Base-by-base conservation (phyloP, 2,113 vertebrate genomes). In the cattle (Bos taurus) region DNA sequence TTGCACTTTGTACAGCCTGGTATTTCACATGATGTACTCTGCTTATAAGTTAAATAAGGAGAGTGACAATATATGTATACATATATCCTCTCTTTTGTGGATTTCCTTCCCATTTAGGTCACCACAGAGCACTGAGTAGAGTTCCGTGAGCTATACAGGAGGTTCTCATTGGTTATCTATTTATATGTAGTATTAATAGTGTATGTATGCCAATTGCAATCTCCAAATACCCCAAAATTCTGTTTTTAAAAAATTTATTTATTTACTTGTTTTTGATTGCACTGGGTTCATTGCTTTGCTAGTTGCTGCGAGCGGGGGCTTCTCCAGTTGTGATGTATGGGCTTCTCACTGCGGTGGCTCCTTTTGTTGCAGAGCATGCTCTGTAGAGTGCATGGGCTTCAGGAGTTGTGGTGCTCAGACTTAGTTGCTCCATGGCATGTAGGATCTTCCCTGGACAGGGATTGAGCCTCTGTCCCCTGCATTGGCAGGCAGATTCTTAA, bases 281-380 rank as follows among this genome's bases (percentile, higher is more conserved):
- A 13, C 36, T 13, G 36, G 67, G 21, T 25, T 14, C 11, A 0
- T 2, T 14, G 36, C 71, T 43, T 74, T 74, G 71, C 71, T 43
- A 13, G 36, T 0, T 43, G 71, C 36, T 1, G 71, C 2, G 0
- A 40, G 71, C 0, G 5, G 21, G 36, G 11, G n/a, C 71, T 13
- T 40, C 21, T 25, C 36, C 36, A 43, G 71, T 1, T 74, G 36
- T 25, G 21, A 40, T 2, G 21, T 74, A 13, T 40, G 11, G 71
- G 36, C 71, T 25, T 43, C 71, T 43, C 36, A 6, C 21, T 25
- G 71, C 1, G 3, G 11, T 14, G 19, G 36, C 17, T 25, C 23
- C 23, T 43, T 21, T 14, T 25, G 36, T 74, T 23, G 71, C 23
- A 43, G 23, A 43, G 36, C 11, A 4, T 43, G 36, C 36, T 74